phyloP scores from a whole-genome alignment of 2,797 vertebrate genomes.

The Cyprinodon diabolis region DNA sequence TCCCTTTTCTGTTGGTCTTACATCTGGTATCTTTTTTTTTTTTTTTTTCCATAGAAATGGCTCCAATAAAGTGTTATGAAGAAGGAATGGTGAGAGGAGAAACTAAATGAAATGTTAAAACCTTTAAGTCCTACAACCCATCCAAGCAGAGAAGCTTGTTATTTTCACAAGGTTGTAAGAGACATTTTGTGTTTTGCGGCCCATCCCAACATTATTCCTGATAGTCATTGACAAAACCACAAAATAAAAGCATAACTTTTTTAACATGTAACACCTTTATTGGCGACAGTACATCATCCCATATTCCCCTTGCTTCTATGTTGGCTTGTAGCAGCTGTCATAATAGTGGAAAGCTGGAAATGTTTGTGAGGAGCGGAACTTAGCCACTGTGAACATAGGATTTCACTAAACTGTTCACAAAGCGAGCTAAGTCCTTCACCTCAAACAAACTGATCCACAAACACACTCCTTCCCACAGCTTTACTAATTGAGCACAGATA shows the following conservation, averaged over 20 bases:
- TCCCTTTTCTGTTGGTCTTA: slow-evolving; percentile 16
- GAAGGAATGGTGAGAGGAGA: background rate
- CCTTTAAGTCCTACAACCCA: background rate
- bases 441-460: slow-evolving; percentile 69
- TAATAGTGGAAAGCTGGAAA: slow-evolving; percentile 27
- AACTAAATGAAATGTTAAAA: background rate
- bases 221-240: background rate
- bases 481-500: background rate
- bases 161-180: background rate
- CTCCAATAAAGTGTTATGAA: background rate
- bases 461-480: background rate
- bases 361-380: slow-evolving; percentile 86
- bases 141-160: background rate
- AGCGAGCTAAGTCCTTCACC: slow-evolving; percentile 87
- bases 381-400: slow-evolving; percentile 90
- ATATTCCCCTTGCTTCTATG: slow-evolving; percentile 2
- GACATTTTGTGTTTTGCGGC: background rate
- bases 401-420: slow-evolving; percentile 85
- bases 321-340: slow-evolving; percentile 38
- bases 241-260: background rate
- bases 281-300: background rate
- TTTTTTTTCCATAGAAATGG: background rate
- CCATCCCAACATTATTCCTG: background rate
- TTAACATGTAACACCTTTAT: background rate
- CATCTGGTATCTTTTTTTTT: slow-evolving; percentile 13